Base-by-base conservation (phyloP, 2,888 invertebrate species). In the Apocheima hispidaria region DNA sequence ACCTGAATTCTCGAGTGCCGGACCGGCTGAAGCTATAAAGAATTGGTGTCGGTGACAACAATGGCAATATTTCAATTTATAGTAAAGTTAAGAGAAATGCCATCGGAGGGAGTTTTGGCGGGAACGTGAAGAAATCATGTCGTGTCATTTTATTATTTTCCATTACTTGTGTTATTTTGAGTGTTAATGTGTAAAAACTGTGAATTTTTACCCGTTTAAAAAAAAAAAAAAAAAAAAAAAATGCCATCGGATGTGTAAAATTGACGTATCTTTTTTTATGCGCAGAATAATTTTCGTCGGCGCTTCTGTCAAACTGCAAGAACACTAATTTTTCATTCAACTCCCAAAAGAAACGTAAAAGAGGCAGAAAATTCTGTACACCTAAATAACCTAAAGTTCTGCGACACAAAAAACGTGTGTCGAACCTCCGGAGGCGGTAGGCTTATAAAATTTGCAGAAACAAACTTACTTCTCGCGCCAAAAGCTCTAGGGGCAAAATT, bases 401-500 rank as follows among this genome's bases (percentile, higher is more conserved):
- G 43, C 46, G 48, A 46, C 36, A 50, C 65, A 54, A 65, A 69
- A 69, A 71, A 74, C 63, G 30, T 69, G 53, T 50, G 41, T 30
- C 23, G 43, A 55, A 46, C 56, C 70, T 64, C 62, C 48, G 55
- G 70, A 68, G 71, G 57, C 62, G 60, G 51, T 44, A 20, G 62
- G 55, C 61, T 79, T 55, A 74, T 77, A 71, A 77, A 81, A 71
- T 63, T 73, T 77, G 70, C 73, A 79, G 53, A 18, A 64, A 54
- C 52, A 44, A 70, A 65, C 69, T 63, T 65, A 51, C 66, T 68
- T 68, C 38, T 52, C 62, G 64, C 51, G 65, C 51, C 23, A 51
- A 68, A 63, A 69, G 58, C 68, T 73, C 63, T 41, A 63, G 66
- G 57, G 63, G 52, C 48, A 50, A 61, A 33, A 55, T 66, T 72